Evolutionary conservation across 2,888 invertebrate genomes (phyloP).

Genomic region (Gisinianus flammeolus): DNA sequence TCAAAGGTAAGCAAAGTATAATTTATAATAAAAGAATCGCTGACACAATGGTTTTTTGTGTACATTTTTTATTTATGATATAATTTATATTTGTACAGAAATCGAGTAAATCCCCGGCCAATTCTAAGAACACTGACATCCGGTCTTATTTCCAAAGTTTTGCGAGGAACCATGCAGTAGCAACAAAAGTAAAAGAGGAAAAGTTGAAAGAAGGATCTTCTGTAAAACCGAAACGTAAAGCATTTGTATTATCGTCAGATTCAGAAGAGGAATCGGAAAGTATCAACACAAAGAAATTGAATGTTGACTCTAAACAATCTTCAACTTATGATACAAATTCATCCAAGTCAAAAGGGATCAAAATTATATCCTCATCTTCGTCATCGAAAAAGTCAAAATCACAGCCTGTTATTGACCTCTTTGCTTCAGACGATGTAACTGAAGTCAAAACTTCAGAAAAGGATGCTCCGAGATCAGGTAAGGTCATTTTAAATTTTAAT

Average conservation of each 20-base stretch:
- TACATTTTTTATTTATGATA: no score
- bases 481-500: no score
- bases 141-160: background rate
- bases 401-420: background rate
- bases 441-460: background rate
- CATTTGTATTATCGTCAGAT: background rate
- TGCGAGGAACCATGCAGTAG: background rate
- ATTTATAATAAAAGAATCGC: no score
- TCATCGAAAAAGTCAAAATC: background rate
- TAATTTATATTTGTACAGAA: no score
- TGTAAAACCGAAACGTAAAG: conserved; percentile 11
- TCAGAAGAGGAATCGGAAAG: background rate
- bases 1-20: no score
- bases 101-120: background rate
- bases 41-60: no score
- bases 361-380: background rate
- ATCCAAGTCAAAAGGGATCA: background rate
- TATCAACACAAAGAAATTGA: background rate
- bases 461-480: background rate
- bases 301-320: background rate
- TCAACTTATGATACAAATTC: no score
- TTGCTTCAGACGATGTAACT: background rate
- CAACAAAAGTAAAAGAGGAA: no score
- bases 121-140: background rate
- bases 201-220: no score